These are phyloP conservation scores for Pseudanteris insignis DNA, from an alignment of 2,888 invertebrate genomes.

Conservation along the genomic window DNA sequence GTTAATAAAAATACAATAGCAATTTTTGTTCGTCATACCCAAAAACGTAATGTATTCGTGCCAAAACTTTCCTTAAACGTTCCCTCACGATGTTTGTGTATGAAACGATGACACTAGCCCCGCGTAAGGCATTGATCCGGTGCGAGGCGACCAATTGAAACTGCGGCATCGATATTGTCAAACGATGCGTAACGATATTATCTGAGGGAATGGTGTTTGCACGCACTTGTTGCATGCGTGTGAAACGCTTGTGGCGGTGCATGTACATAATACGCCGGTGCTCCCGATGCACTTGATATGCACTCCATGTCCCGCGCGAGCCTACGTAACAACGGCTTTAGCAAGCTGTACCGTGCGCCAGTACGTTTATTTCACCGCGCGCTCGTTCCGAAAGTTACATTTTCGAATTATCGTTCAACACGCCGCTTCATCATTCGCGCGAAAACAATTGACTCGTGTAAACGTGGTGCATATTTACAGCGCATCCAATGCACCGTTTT, in stretches of 20 bases:
- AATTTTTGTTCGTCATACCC: no score
- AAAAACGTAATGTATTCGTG: no score
- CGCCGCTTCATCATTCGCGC: conserved; percentile 35
- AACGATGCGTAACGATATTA: conserved; percentile 63
- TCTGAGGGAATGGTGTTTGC: conserved; percentile 61
- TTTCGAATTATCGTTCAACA: conserved; percentile 54
- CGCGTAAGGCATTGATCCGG: conserved; percentile 51
- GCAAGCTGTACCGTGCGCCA: conserved; percentile 50
- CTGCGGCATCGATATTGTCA: conserved; percentile 59
- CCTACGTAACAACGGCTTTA: conserved; percentile 62
- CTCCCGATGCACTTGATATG: conserved; percentile 64
- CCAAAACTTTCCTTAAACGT: no score
- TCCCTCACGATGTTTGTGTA: neutral
- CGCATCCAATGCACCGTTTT: no score
- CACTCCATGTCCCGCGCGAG: conserved; percentile 63
- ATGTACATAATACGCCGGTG: conserved; percentile 59
- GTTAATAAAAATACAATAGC: no score
- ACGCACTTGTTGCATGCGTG: conserved; percentile 66
- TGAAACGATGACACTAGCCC: no score
- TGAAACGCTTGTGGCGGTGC: conserved; percentile 56
- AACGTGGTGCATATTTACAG: no score
- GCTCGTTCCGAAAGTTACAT: conserved; percentile 53
- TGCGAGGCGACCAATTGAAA: conserved; percentile 59
- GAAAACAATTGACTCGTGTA: conserved; percentile 21
- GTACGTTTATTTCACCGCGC: conserved; percentile 50